A percentile compares a stretch with the other conserved stretches of the same genome.
Conservation (phyloP, 2,888 invertebrate species). For the Lepidochrysops patricia region DNA sequence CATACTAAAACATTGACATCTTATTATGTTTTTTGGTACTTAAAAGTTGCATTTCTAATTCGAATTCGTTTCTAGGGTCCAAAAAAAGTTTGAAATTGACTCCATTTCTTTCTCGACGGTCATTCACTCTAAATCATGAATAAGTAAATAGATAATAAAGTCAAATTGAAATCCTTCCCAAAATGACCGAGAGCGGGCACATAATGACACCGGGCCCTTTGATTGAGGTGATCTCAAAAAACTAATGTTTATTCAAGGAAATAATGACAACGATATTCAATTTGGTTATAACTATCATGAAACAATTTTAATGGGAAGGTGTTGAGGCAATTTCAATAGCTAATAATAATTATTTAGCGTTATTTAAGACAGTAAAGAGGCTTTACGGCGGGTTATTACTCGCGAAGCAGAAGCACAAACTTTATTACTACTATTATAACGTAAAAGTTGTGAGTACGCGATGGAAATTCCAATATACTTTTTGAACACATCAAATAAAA, state of each 20-base stretch:
- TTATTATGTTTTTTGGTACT: no score
- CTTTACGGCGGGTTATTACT: neutral
- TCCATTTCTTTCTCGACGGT: constrained; percentile 42
- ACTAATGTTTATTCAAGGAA: constrained; percentile 25
- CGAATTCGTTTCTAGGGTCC: neutral
- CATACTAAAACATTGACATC: no score
- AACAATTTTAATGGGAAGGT: neutral
- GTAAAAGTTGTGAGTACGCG: neutral
- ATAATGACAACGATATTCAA: neutral
- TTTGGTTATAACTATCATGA: neutral
- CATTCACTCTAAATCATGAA: constrained; percentile 62
- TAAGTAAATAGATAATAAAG: constrained; percentile 73
- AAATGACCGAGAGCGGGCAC: constrained; percentile 45
- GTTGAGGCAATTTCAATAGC: neutral
- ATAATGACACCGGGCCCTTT: constrained; percentile 67
- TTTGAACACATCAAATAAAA: no score
- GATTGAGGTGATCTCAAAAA: constrained; percentile 30
- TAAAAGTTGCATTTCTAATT: no score
- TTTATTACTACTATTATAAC: neutral
- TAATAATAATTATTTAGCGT: neutral
- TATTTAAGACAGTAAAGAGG: neutral
- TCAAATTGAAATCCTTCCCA: constrained; percentile 63
- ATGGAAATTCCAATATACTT: neutral
- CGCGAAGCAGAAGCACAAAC: neutral
- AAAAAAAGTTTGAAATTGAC: constrained; percentile 17